phyloP scores from a whole-genome alignment of 2,888 invertebrate genomes.

The Apodemia duryi region DNA sequence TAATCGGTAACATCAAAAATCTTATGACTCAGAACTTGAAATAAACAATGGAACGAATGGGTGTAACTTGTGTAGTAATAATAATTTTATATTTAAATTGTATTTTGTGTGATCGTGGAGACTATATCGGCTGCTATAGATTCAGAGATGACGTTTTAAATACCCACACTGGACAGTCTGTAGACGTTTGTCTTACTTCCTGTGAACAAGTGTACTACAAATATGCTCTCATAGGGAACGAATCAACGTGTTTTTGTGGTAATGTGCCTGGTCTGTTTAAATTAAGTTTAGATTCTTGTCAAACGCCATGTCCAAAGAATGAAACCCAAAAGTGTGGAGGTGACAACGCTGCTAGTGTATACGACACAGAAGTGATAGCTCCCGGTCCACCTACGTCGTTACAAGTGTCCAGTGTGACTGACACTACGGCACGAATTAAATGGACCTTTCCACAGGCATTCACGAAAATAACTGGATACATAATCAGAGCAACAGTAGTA shows the following conservation, averaged over 20 bases:
- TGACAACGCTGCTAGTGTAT: constrained; percentile 82
- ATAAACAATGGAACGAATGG: constrained; percentile 55
- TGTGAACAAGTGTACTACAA: constrained; percentile 70
- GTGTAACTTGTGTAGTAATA: constrained; percentile 36
- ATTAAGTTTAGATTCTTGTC: constrained; percentile 68
- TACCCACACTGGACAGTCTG: constrained; percentile 69
- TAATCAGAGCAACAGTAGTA: constrained; percentile 74
- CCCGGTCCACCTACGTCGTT: constrained; percentile 85
- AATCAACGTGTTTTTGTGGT: constrained; percentile 68
- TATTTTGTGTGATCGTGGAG: constrained; percentile 54
- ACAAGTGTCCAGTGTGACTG: constrained; percentile 77
- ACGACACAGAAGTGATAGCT: constrained; percentile 81
- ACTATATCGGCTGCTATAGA: constrained; percentile 65
- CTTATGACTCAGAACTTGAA: constrained; percentile 41
- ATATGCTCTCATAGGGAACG: constrained; percentile 64
- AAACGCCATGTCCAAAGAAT: constrained; percentile 80
- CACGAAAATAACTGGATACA: constrained; percentile 74
- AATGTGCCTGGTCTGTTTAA: constrained; percentile 63
- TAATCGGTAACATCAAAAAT: constrained; percentile 16
- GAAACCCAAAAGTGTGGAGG: constrained; percentile 84
- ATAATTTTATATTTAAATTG: constrained; percentile 35
- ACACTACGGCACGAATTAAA: constrained; percentile 79
- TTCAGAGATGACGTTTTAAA: constrained; percentile 57
- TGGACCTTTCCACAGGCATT: constrained; percentile 81
- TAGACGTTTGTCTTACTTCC: constrained; percentile 65